Evolutionary conservation across 2,888 invertebrate genomes (phyloP).

Genomic region (Apamea epomidion): DNA sequence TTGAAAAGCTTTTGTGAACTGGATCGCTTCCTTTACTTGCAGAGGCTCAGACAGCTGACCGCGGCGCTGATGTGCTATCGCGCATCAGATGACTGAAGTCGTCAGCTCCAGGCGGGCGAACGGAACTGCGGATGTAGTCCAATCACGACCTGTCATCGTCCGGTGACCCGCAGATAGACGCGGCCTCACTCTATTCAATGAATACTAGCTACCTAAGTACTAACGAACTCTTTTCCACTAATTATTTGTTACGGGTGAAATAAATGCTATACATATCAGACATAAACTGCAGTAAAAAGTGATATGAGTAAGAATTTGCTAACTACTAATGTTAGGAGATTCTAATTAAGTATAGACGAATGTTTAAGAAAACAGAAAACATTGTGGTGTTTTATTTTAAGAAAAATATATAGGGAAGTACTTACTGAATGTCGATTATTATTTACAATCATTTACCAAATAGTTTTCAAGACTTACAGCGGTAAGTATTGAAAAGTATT

Average conservation of each 20-base stretch:
- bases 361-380: not conserved
- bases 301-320: not conserved
- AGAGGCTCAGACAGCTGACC: not conserved
- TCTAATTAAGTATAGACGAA: not conserved
- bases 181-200: not conserved
- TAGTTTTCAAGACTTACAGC: no score
- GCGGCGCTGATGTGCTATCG: not conserved
- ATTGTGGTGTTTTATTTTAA: not conserved
- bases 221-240: not conserved
- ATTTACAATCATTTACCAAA: no score
- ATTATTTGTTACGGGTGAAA: not conserved
- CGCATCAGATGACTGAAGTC: not conserved
- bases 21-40: not conserved
- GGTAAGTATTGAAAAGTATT: no score
- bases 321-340: not conserved
- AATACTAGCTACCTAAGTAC: not conserved
- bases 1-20: conserved; percentile 13
- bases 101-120: not conserved
- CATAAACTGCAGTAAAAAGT: no score
- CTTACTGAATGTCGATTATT: no score
- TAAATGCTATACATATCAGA: not conserved
- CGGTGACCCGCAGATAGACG: conserved; percentile 8
- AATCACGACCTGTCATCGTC: conserved; percentile 27
- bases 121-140: conserved; percentile 28
- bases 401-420: no score